Percentiles rank a stretch among this genome's conserved stretches.
phyloP scores from a whole-genome alignment of 2,113 vertebrate genomes.

The Shinisaurus crocodilurus region DNA sequence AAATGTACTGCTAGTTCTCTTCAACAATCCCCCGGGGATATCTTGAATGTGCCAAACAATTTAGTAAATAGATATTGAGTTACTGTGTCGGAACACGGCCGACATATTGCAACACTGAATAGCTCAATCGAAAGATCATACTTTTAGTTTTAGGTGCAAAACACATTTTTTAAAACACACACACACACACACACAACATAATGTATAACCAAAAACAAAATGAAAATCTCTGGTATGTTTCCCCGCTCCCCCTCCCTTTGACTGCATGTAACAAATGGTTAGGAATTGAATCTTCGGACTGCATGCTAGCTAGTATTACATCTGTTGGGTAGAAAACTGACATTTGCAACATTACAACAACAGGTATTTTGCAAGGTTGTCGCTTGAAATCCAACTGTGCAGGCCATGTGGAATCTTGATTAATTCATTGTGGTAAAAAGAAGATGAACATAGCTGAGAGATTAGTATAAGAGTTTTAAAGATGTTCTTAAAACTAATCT shows the following conservation, averaged over 20 bases:
- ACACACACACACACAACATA: too few relatives aligned
- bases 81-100: constrained; percentile 71
- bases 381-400: neutral
- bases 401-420: neutral
- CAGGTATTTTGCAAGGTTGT: neutral
- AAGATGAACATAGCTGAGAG: neutral
- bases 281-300: neutral
- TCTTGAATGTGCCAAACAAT: constrained; percentile 77
- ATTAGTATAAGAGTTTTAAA: too few relatives aligned
- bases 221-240: neutral
- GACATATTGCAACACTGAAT: constrained; percentile 60
- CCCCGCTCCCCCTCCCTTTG: neutral
- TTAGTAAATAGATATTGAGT: constrained; percentile 82
- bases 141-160: constrained; percentile 54
- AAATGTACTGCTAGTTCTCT: constrained; percentile 71
- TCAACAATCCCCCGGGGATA: constrained; percentile 70
- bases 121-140: constrained; percentile 70
- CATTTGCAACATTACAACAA: neutral
- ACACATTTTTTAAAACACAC: neutral
- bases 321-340: neutral
- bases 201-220: neutral
- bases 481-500: too few relatives aligned
- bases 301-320: neutral
- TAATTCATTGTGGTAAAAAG: neutral
- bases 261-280: neutral